These are phyloP conservation scores for Xanthia togata DNA, from an alignment of 2,888 invertebrate species.

Conservation along the genomic window DNA sequence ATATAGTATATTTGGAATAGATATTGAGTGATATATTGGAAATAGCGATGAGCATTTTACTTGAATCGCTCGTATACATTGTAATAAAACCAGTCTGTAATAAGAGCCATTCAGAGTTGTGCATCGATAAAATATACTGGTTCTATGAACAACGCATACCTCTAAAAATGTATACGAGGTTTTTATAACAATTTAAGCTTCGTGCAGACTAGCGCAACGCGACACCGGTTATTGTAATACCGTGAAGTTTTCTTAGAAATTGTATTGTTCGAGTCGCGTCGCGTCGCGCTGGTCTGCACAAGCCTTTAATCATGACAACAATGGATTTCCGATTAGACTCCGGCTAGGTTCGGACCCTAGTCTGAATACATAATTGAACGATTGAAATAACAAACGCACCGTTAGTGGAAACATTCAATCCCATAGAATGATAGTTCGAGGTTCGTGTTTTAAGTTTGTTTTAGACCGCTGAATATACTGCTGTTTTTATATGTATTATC, in stretches of 20 bases:
- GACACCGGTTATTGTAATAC: too few relatives aligned
- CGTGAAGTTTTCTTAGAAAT: too few relatives aligned
- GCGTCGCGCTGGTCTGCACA: too few relatives aligned
- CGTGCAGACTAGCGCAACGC: too few relatives aligned
- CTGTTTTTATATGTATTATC: background rate
- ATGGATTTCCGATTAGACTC: background rate
- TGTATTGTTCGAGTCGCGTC: too few relatives aligned
- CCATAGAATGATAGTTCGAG: background rate
- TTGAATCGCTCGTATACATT: constrained; percentile 21
- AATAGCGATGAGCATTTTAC: constrained; percentile 7
- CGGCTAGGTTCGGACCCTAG: background rate
- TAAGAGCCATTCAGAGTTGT: constrained; percentile 4
- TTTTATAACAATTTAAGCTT: background rate
- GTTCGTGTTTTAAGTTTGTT: background rate
- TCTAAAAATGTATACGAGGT: background rate
- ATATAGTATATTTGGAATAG: constrained; percentile 18
- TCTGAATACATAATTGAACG: background rate
- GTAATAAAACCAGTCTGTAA: constrained; percentile 21
- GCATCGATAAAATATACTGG: constrained; percentile 23
- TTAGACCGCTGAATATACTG: background rate
- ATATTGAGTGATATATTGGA: constrained; percentile 23
- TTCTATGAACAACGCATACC: constrained; percentile 4
- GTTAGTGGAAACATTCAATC: constrained; percentile 7
- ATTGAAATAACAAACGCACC: constrained; percentile 19
- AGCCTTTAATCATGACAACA: constrained; percentile 10